Evolutionary conservation across 2,888 invertebrate species (phyloP).

Genomic region (Drosophila birchii): DNA sequence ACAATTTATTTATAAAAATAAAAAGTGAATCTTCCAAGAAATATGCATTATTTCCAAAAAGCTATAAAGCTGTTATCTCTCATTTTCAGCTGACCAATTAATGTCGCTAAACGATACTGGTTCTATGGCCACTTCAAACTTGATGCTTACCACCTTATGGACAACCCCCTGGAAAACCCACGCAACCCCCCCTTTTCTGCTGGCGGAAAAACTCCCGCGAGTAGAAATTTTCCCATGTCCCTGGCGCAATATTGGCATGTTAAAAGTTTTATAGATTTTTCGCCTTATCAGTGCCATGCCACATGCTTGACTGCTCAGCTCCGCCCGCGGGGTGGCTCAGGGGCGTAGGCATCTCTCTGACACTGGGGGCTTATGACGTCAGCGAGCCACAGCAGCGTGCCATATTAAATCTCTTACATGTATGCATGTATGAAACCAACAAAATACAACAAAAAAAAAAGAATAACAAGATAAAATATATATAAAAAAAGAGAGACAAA

Average conservation of each 20-base stretch:
- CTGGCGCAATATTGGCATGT: slow-evolving; percentile 46
- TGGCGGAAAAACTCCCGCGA: slow-evolving; percentile 24
- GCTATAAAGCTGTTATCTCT: neutral
- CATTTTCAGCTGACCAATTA: neutral
- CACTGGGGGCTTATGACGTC: slow-evolving; percentile 60
- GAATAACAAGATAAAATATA: slow-evolving; percentile 49
- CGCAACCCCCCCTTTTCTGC: neutral
- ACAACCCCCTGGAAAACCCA: neutral
- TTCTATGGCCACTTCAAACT: slow-evolving; percentile 11
- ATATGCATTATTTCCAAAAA: neutral
- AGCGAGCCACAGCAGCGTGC: slow-evolving; percentile 55
- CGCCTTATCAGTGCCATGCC: slow-evolving; percentile 62
- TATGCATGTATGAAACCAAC: slow-evolving; percentile 21
- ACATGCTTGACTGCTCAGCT: slow-evolving; percentile 37
- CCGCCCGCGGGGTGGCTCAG: slow-evolving; percentile 12
- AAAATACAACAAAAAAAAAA: slow-evolving; percentile 14
- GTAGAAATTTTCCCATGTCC: slow-evolving; percentile 28
- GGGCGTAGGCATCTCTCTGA: slow-evolving; percentile 24
- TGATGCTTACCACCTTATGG: neutral
- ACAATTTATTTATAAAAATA: neutral
- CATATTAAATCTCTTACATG: slow-evolving; percentile 68
- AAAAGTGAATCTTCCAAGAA: neutral
- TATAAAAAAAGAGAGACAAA: slow-evolving; percentile 20
- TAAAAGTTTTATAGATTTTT: slow-evolving; percentile 55
- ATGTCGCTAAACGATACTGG: slow-evolving; percentile 1